Base-by-base conservation (phyloP, 2,888 invertebrate species). In the Oscheius myriophilus region DNA sequence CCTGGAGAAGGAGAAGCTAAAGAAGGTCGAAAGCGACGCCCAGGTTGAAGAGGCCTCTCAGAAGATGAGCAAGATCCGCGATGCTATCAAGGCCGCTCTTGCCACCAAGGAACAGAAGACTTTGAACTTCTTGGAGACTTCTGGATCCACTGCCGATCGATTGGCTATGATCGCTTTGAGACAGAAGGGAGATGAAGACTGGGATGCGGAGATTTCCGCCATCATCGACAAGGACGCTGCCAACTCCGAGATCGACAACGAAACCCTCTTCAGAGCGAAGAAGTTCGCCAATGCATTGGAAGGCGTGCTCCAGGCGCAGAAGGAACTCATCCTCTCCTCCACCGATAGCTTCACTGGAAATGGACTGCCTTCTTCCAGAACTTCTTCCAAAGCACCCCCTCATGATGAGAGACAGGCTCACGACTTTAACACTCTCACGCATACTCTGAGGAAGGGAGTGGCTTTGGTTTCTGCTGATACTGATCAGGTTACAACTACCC, bases 181-280 rank as follows among this genome's bases (percentile, higher is more conserved):
- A 3, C 39, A 42, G 39, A 57, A 23, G 42, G 57, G 26, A 16
- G 57, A 57, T 12, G 61, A 61, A 33, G 61, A 61, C 16, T 61
- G 61, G 61, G 46, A 45, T 23, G 49, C 49, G n/a, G 61, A 61
- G n/a, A 9, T 25, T 12, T 49, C 61, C 16, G 21, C 42, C 33
- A 42, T 18, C 21, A 42, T 39, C 6, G n/a, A 49, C 23, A 61
- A 49, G 9, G 16, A 23, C 16, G 25, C 45, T n/a, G 61, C 46
- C 33, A 61, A 49, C 49, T 49, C 49, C 46, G 61, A 61, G 18
- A 61, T 61, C 26, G 61, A 61, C 33, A 61, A 49, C 33, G 67
- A 67, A 33, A 67, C 58, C 46, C 67, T 67, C 23, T 25, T 67
- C 51, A 58, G 67, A 25, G 67, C 67, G 18, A 67, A 67, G 58